Percentiles rank a stretch among this genome's conserved stretches.
Conservation (phyloP, 2,797 vertebrate genomes). For the Xyrichtys novacula region DNA sequence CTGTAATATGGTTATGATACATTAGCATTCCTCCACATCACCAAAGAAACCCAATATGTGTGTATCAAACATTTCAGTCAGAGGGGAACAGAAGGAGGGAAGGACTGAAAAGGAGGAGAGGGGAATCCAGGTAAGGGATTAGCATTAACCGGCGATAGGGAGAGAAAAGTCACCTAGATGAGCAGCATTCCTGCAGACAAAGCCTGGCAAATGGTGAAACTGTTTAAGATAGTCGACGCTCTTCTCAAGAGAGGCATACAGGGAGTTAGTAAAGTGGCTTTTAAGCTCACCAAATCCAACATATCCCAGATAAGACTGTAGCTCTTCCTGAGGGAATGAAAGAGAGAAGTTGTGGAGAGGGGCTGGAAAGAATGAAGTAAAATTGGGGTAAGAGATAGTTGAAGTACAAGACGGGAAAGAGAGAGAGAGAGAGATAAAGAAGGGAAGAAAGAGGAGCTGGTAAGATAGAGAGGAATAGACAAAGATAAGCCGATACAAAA, state of each 20-base stretch:
- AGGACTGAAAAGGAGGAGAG: conserved; percentile 39
- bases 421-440: conserved; percentile 8
- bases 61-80: conserved; percentile 63
- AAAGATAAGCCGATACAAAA: conserved; percentile 28
- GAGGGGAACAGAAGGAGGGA: conserved; percentile 29
- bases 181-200: conserved; percentile 61
- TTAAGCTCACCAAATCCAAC: conserved; percentile 81
- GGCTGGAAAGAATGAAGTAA: conserved; percentile 63
- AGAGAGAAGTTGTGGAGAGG: conserved; percentile 48
- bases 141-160: conserved; percentile 50
- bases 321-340: conserved; percentile 71
- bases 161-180: conserved; percentile 44
- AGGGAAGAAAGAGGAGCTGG: conserved; percentile 15
- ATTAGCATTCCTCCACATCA: conserved; percentile 79
- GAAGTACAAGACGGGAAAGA: conserved; percentile 44
- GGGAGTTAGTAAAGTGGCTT: conserved; percentile 78
- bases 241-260: conserved; percentile 62
- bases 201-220: conserved; percentile 55
- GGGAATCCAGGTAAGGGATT: conserved; percentile 68
- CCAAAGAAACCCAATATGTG: conserved; percentile 79
- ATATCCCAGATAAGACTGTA: conserved; percentile 80
- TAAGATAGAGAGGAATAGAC: conserved; percentile 35
- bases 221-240: conserved; percentile 50
- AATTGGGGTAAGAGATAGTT: conserved; percentile 45
- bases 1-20: conserved; percentile 79